phyloP scores from a whole-genome alignment of 2,797 vertebrate species.

The Nannoperca obscura region DNA sequence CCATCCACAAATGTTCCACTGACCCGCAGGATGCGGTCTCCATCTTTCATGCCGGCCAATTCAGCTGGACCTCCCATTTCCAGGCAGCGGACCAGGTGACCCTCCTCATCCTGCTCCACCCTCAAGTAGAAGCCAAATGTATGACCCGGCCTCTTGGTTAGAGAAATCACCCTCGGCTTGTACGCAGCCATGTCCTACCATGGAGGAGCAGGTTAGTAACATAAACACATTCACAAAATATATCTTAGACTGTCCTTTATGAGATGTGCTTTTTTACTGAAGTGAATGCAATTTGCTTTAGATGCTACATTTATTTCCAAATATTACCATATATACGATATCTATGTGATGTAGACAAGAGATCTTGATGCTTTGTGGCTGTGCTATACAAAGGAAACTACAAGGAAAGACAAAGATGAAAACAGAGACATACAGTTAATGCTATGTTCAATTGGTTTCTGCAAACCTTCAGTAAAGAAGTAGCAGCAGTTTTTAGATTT shows the following conservation, averaged over 20 bases:
- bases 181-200: slow-evolving; percentile 85
- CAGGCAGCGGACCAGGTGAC: slow-evolving; percentile 92
- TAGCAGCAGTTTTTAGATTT: neutral
- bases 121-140: slow-evolving; percentile 93
- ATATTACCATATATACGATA: neutral
- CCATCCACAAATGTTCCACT: slow-evolving; percentile 91
- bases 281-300: neutral
- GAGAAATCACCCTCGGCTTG: slow-evolving; percentile 87
- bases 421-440: neutral
- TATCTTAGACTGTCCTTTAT: neutral
- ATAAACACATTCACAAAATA: neutral
- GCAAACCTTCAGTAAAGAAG: neutral
- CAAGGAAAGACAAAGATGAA: neutral
- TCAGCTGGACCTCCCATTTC: slow-evolving; percentile 89
- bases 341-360: neutral
- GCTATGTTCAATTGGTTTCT: neutral
- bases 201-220: slow-evolving; percentile 6
- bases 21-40: slow-evolving; percentile 92
- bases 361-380: neutral
- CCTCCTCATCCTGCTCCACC: slow-evolving; percentile 87
- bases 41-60: slow-evolving; percentile 92
- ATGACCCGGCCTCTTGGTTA: slow-evolving; percentile 87
- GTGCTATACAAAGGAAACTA: neutral
- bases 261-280: neutral
- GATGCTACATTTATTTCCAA: neutral